These are phyloP conservation scores for Hyppa rectilinea DNA, from an alignment of 2,888 invertebrate genomes.

Conservation along the genomic window DNA sequence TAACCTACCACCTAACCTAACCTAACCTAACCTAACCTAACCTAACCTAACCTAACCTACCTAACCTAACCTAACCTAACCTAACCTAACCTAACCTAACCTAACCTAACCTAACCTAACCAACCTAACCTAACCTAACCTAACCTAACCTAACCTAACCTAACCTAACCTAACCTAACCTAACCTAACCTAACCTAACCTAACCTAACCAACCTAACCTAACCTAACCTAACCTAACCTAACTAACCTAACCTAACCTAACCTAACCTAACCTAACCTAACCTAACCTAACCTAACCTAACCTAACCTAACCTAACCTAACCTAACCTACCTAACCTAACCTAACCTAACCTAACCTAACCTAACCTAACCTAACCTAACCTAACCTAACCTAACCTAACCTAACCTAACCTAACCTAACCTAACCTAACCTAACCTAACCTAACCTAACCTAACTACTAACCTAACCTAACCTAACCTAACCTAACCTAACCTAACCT, in stretches of 20 bases:
- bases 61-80: constrained; percentile 43
- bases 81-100: constrained; percentile 40
- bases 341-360: constrained; percentile 49
- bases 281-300: constrained; percentile 25
- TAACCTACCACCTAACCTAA: constrained; percentile 34
- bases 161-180: constrained; percentile 34
- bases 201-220: constrained; percentile 27
- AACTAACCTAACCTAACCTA: constrained; percentile 30
- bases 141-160: constrained; percentile 44
- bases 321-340: constrained; percentile 56
- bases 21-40: constrained; percentile 37
- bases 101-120: constrained; percentile 46
- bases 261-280: constrained; percentile 27
- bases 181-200: constrained; percentile 31
- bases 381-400: constrained; percentile 44
- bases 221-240: constrained; percentile 28
- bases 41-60: constrained; percentile 35
- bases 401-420: constrained; percentile 47
- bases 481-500: constrained; percentile 58
- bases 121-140: constrained; percentile 45
- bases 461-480: constrained; percentile 60
- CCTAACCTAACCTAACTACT: constrained; percentile 61
- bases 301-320: constrained; percentile 45
- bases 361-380: constrained; percentile 44
- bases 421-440: constrained; percentile 54